Conservation (phyloP, 2,888 invertebrate species). For the Morpho achilles region DNA sequence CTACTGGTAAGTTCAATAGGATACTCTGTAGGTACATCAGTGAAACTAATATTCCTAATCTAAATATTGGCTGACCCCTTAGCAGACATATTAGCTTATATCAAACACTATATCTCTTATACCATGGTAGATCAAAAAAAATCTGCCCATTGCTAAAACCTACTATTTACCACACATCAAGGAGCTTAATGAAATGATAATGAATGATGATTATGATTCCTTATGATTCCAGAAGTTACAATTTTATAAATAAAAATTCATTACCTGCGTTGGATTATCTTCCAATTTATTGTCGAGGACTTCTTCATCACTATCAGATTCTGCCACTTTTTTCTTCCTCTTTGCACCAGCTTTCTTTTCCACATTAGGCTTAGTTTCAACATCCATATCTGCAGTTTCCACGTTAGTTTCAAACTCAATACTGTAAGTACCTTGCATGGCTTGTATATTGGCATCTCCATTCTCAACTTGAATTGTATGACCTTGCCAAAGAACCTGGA, state of each 20-base stretch:
- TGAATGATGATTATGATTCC: too few relatives aligned
- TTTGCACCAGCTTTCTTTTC: conserved; percentile 64
- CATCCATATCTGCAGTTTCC: conserved; percentile 61
- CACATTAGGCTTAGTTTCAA: conserved; percentile 68
- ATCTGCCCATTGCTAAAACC: too few relatives aligned
- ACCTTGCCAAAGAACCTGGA: conserved; percentile 83
- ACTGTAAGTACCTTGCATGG: conserved; percentile 54
- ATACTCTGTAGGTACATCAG: too few relatives aligned
- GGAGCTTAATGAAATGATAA: too few relatives aligned
- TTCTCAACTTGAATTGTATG: conserved; percentile 82
- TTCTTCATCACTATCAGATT: conserved; percentile 70
- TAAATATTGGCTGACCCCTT: too few relatives aligned
- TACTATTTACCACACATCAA: too few relatives aligned
- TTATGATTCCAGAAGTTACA: neutral
- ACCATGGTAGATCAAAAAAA: too few relatives aligned
- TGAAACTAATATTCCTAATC: too few relatives aligned
- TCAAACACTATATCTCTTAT: too few relatives aligned
- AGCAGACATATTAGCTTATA: too few relatives aligned
- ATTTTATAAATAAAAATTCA: conserved; percentile 8
- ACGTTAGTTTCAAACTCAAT: conserved; percentile 62
- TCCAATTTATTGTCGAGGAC: conserved; percentile 83
- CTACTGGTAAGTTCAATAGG: too few relatives aligned
- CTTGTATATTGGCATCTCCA: conserved; percentile 61
- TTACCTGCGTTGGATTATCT: conserved; percentile 81
- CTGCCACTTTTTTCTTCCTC: conserved; percentile 74